phyloP scores from a whole-genome alignment of 2,797 vertebrate genomes.

The Coregonus sp. region DNA sequence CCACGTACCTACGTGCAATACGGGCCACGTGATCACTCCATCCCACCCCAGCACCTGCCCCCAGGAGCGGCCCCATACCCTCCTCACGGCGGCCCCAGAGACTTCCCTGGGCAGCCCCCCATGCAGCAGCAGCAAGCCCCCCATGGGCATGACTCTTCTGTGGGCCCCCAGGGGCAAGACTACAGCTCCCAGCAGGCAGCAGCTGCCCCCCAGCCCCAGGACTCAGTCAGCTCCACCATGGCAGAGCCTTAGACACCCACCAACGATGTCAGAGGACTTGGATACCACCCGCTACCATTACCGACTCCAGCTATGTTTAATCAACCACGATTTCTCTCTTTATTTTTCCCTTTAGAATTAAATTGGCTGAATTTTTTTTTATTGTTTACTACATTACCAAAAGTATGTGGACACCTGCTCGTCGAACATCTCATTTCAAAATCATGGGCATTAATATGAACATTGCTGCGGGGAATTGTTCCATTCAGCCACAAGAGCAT shows the following conservation, averaged over 20 bases:
- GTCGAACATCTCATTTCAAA: no score
- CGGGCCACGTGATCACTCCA: constrained; percentile 75
- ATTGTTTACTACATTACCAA: background rate
- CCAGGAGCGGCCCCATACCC: constrained; percentile 53
- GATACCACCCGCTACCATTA: constrained; percentile 19
- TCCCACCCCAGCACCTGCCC: constrained; percentile 70
- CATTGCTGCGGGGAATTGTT: no score
- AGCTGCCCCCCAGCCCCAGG: constrained; percentile 65
- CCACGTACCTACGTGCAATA: constrained; percentile 66
- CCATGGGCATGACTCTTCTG: constrained; percentile 36
- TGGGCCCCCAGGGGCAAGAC: constrained; percentile 35
- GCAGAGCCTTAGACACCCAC: constrained; percentile 63
- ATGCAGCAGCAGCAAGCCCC: constrained; percentile 24
- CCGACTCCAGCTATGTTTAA: constrained; percentile 36
- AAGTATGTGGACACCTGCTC: no score
- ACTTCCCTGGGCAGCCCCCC: constrained; percentile 46
- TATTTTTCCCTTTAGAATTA: background rate
- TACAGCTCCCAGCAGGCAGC: constrained; percentile 53
- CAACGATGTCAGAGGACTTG: constrained; percentile 51
- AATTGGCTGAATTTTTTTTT: background rate
- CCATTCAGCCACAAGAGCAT: no score
- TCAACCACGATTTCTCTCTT: constrained; percentile 50
- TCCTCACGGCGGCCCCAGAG: constrained; percentile 53
- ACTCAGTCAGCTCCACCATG: constrained; percentile 57
- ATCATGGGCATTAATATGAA: no score